Evolutionary conservation across 1,140 invertebrate genomes (phyloP).

Genomic region (Papilio machaon): DNA sequence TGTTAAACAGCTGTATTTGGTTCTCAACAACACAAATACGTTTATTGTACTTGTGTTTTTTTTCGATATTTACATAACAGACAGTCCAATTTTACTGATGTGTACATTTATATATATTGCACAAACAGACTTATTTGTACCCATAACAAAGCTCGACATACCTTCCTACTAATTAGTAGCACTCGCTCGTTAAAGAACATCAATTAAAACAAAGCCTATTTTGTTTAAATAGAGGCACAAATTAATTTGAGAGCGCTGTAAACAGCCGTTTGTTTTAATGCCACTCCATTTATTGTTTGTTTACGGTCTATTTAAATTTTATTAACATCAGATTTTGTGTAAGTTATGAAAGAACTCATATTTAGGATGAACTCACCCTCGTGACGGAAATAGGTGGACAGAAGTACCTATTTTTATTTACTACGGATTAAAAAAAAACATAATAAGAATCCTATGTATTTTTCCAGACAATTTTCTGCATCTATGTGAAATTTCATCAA

Average conservation of each 20-base stretch:
- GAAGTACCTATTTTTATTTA: no score
- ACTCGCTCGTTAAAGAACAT: slow-evolving; percentile 36
- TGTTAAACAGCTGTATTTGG: no score
- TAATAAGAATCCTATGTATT: no score
- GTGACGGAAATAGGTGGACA: no score
- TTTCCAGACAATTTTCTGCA: no score
- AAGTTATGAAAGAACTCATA: not conserved
- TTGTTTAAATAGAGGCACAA: slow-evolving; percentile 33
- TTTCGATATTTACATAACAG: no score
- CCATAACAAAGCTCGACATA: slow-evolving; percentile 27
- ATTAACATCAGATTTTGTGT: slow-evolving; percentile 17
- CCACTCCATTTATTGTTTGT: slow-evolving; percentile 14
- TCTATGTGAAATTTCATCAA: no score
- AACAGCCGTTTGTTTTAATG: slow-evolving; percentile 29
- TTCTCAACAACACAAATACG: no score
- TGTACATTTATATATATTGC: not conserved
- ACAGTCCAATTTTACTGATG: no score
- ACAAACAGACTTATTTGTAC: slow-evolving; percentile 25
- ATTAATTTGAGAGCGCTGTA: slow-evolving; percentile 33
- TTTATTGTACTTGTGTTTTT: no score
- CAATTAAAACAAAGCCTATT: slow-evolving; percentile 39
- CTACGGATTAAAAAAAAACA: no score
- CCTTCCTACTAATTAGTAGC: slow-evolving; percentile 34
- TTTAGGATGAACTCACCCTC: no score
- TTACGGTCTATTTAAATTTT: slow-evolving; percentile 15